Evolutionary conservation across 1,140 invertebrate genomes (phyloP), one percentile per base, ranked within the genome.

Genomic region (Hylaeus volcanicus): DNA sequence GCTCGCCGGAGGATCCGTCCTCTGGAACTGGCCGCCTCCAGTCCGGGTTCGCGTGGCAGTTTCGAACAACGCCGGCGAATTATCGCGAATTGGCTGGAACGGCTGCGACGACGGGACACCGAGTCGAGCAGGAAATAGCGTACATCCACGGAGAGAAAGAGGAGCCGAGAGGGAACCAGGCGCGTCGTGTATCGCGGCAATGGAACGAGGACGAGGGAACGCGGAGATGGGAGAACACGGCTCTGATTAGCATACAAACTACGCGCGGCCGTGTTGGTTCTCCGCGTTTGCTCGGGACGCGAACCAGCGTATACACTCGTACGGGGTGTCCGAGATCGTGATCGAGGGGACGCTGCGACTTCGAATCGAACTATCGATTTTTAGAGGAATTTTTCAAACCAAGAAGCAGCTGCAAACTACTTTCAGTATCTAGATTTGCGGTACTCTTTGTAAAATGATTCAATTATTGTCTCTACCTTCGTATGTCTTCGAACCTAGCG

Each of bases 241-340:
- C 63, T 88, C 86, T 89, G 89, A 89, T 89, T 89, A 89, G 89
- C 89, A 89, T 89, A 89, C 86, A 89, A 89, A 89, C 89, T 89
- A 89, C 83, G 85, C 79, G 81, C 66, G 82, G 64, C 65, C 89
- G 83, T 89, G 89, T 89, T 83, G 81, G 83, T 81, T 84, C 84
- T 82, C 64, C 70, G 76, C 81, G 78, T 86, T 84, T 74, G 66
- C 53, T 45, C 73, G 77, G 58, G 48, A 76, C 68, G 70, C 81
- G 79, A 74, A 74, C 74, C 12, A 65, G 5, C 60, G 64, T 8
- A 12, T 14, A 72, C 60, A 58, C 51, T 48, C 14, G 43, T 51
- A 14, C 12, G 11, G 60, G 53, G 26, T 58, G 14, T 45, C 53
- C 82, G 5, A 66, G 65, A 73, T 56, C 48, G 14, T 73, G 60